These are phyloP conservation scores for Frankliniella intonsa DNA, from an alignment of 2,888 invertebrate genomes.

Conservation along the genomic window DNA sequence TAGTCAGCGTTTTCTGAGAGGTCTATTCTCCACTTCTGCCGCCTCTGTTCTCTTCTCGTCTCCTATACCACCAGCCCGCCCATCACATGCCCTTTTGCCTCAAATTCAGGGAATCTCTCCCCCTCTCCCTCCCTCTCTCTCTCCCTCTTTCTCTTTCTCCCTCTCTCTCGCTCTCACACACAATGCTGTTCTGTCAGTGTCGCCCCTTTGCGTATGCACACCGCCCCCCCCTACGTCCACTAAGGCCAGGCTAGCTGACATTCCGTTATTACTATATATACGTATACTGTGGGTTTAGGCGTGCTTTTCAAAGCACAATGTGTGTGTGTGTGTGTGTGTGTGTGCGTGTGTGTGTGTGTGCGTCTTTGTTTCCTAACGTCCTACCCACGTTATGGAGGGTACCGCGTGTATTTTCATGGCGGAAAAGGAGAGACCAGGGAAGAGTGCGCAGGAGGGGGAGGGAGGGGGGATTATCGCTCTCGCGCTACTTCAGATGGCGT, in stretches of 20 bases:
- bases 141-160: background rate
- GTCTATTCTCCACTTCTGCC: conserved; percentile 21
- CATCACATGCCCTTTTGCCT: too few species aligned
- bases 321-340: background rate
- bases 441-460: too few species aligned
- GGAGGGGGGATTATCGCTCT: too few species aligned
- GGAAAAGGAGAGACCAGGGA: too few species aligned
- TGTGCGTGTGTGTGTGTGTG: background rate
- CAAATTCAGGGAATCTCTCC: background rate
- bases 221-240: background rate
- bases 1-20: conserved; percentile 20
- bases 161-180: background rate
- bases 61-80: too few species aligned
- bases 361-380: background rate
- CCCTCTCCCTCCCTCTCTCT: background rate
- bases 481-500: background rate
- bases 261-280: background rate
- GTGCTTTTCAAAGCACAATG: background rate
- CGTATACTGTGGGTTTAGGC: background rate
- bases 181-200: too few species aligned
- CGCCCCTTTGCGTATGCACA: background rate
- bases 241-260: background rate
- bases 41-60: too few species aligned
- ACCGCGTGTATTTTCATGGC: too few species aligned
- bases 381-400: too few species aligned